A percentile compares a stretch with the other conserved stretches of the same genome.
phyloP scores from a whole-genome alignment of 2,888 invertebrate genomes.

The Acleris emargana region DNA sequence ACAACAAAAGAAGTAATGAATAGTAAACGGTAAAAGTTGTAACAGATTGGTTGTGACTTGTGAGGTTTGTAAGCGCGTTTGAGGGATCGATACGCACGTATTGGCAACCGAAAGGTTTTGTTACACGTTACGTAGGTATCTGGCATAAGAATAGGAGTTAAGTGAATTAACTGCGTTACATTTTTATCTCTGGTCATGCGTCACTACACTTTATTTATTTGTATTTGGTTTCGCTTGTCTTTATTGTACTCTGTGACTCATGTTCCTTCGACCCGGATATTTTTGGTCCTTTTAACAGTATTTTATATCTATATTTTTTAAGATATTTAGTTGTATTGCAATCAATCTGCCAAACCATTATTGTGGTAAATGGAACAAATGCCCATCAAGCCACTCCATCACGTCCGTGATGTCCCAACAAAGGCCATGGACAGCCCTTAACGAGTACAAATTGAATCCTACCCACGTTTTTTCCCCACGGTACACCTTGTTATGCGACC shows the following conservation, averaged over 20 bases:
- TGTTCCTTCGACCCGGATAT: conserved; percentile 14
- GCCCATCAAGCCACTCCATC: conserved; percentile 38
- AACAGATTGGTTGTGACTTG: conserved; percentile 36
- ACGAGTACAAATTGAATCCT: conserved; percentile 71
- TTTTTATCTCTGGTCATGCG: neutral
- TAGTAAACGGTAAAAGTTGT: conserved; percentile 32
- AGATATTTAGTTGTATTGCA: neutral
- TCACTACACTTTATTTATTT: too few species aligned
- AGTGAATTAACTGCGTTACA: conserved; percentile 27
- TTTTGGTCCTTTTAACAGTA: neutral
- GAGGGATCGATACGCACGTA: conserved; percentile 59
- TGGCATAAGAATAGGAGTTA: conserved; percentile 28
- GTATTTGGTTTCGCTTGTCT: too few species aligned
- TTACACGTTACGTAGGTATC: conserved; percentile 23
- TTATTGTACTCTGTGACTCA: neutral
- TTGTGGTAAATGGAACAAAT: conserved; percentile 31
- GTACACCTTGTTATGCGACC: conserved; percentile 59
- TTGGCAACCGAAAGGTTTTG: conserved; percentile 36
- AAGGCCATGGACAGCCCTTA: conserved; percentile 56
- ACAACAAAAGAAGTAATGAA: conserved; percentile 11
- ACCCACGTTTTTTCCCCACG: conserved; percentile 51
- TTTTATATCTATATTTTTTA: neutral
- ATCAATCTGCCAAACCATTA: conserved; percentile 6
- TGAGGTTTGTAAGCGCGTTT: conserved; percentile 43
- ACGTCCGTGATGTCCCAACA: conserved; percentile 58